Evolutionary conservation across 2,797 vertebrate species (phyloP).

Genomic region (Silurus lanzhouensis): DNA sequence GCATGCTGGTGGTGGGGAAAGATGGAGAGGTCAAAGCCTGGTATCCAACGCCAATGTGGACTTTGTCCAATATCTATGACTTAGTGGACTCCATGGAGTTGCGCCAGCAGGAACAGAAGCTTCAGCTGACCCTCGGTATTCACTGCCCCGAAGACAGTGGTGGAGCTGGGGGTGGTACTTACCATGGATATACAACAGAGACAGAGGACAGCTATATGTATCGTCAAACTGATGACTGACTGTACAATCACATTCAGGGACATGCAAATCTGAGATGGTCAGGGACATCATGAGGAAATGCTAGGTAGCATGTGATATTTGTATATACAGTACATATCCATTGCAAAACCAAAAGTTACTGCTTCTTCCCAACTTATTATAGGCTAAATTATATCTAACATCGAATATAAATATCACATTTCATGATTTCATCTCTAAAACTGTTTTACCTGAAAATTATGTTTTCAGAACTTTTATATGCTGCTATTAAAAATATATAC

Average conservation of each 20-base stretch:
- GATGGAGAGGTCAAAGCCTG: slow-evolving; percentile 76
- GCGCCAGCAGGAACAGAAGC: slow-evolving; percentile 72
- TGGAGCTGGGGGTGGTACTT: slow-evolving; percentile 37
- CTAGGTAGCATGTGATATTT: neutral
- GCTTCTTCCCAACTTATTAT: neutral
- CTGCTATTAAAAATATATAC: slow-evolving; percentile 12
- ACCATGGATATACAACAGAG: slow-evolving; percentile 60
- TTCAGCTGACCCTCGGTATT: slow-evolving; percentile 76
- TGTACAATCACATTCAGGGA: slow-evolving; percentile 26
- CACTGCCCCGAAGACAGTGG: slow-evolving; percentile 69
- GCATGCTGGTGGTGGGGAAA: slow-evolving; percentile 79
- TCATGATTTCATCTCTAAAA: neutral
- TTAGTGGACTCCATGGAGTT: slow-evolving; percentile 79
- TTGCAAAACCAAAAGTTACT: neutral
- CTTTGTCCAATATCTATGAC: slow-evolving; percentile 76
- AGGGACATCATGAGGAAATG: neutral
- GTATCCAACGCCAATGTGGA: slow-evolving; percentile 79
- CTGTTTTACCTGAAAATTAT: neutral
- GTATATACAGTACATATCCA: neutral
- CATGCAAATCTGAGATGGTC: neutral
- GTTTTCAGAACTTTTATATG: neutral
- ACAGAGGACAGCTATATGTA: slow-evolving; percentile 63
- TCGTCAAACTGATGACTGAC: slow-evolving; percentile 59
- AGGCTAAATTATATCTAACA: neutral
- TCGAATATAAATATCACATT: neutral